A percentile compares a stretch with the other conserved stretches of the same genome.
Conservation (phyloP, 2,888 invertebrate species). For the Mamestra brassicae region DNA sequence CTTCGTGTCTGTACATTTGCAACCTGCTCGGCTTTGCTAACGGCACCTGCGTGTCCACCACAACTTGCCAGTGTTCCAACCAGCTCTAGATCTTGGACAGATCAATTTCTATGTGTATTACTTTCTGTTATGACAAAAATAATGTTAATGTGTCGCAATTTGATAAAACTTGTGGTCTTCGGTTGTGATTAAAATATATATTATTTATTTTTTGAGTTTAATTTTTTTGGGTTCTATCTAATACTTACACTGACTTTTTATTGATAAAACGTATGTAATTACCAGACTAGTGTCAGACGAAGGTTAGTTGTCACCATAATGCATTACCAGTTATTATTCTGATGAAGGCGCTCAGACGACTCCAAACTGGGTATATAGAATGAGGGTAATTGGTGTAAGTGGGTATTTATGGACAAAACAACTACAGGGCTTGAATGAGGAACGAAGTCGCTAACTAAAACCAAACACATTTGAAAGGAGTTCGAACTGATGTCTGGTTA, state of each 20-base stretch:
- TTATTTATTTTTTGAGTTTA: background rate
- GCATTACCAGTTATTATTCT: background rate
- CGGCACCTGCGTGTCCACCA: slow-evolving; percentile 45
- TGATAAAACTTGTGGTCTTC: background rate
- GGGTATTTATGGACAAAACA: background rate
- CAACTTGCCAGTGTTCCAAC: slow-evolving; percentile 30
- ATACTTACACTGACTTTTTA: background rate
- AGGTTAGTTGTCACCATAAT: background rate
- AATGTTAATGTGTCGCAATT: background rate
- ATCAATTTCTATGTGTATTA: background rate
- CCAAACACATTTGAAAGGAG: too few species aligned
- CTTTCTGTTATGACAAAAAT: background rate
- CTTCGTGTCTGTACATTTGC: slow-evolving; percentile 35
- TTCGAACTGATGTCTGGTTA: too few species aligned
- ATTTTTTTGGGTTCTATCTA: background rate
- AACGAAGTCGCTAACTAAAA: too few species aligned
- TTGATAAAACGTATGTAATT: background rate
- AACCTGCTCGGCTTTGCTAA: slow-evolving; percentile 31
- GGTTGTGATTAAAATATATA: background rate
- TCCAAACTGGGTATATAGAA: background rate
- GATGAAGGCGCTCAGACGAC: background rate
- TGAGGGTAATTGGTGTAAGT: too few species aligned
- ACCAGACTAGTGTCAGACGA: background rate
- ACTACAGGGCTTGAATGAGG: too few species aligned
- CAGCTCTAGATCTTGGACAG: background rate